Conservation (phyloP, 1,140 invertebrate species). For the Saccostrea echinata region DNA sequence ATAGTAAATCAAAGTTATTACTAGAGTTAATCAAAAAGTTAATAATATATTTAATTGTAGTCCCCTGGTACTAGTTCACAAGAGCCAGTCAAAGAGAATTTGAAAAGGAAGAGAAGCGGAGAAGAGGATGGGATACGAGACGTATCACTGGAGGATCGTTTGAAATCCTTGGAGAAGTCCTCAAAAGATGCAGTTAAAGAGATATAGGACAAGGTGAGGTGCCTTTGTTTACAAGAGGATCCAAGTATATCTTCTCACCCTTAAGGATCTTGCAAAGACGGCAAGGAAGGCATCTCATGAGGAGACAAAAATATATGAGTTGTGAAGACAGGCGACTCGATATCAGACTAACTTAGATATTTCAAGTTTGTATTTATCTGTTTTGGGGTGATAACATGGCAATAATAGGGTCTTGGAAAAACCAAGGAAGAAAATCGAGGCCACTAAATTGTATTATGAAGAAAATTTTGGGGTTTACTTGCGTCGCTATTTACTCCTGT, state of each 20-base stretch:
- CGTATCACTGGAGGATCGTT: background rate
- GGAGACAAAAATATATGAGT: slow-evolving; percentile 47
- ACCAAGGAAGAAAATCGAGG: too few relatives aligned
- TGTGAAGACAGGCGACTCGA: too few relatives aligned
- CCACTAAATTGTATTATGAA: too few relatives aligned
- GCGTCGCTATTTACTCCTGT: too few relatives aligned
- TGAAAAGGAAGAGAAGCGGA: background rate
- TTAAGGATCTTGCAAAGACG: too few relatives aligned
- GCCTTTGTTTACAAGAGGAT: background rate
- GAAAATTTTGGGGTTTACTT: too few relatives aligned
- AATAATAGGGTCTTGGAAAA: too few relatives aligned
- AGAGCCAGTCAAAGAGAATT: too few relatives aligned
- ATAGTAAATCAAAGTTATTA: too few relatives aligned
- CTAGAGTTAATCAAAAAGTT: background rate
- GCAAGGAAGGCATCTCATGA: slow-evolving; percentile 35
- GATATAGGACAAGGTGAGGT: background rate
- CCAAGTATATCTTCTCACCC: background rate
- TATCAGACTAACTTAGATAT: slow-evolving; percentile 49
- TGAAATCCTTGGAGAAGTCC: background rate
- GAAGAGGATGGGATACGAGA: slow-evolving; percentile 4
- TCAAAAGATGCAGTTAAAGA: background rate
- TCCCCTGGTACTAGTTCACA: too few relatives aligned
- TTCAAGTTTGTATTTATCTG: slow-evolving; percentile 43
- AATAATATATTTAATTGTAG: too few relatives aligned
- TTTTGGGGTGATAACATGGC: too few relatives aligned